Evolutionary conservation across 2,888 invertebrate species (phyloP), one percentile per base, ranked within the genome.

Genomic region (Brenthis ino): DNA sequence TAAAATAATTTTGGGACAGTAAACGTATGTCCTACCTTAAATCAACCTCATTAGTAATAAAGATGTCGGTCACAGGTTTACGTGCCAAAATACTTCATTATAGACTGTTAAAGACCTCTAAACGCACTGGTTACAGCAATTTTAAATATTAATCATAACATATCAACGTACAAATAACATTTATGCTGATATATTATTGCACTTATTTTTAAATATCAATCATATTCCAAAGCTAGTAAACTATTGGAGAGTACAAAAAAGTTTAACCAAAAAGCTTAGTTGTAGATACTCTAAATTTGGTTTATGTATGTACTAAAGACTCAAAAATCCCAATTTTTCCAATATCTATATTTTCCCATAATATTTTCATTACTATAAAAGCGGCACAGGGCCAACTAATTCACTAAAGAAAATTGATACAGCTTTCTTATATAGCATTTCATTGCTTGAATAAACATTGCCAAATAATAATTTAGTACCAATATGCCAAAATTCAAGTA

Each of bases 401-500:
- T 13, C 20, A 12, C 51, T 43, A 14, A 16, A 61, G 6, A 6
- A 37, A 61, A 63, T 37, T 20, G 12, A 14, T 60, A 48, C 33
- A 55, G 63, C 24, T 63, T 67, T 67, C 56, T 48, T 60, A 48
- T 60, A 33, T 60, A 66, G 53, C 5, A 28, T 55, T 57, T 47
- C 28, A 66, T 53, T 57, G 65, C 53, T 53, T 58, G 53, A 47
- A 43, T 53, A 54, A 68, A 64, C 58, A 68, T 53, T 72, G 72
- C 70, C 72, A 70, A 72, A 70, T 64, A 58, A 33, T 63, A 61
- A 64, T 67, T 67, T 65, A 64, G 48, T 55, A 64, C 51, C 63
- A 68, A 70, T 64, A 70, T 70, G 70, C 70, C 68, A 70, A 72
- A 68, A 57, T 67, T 33, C 57, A 67, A 66, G 53, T 68, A 72